These are phyloP conservation scores for Sternotherus odoratus DNA, from an alignment of 2,797 vertebrate species.

Conservation along the genomic window DNA sequence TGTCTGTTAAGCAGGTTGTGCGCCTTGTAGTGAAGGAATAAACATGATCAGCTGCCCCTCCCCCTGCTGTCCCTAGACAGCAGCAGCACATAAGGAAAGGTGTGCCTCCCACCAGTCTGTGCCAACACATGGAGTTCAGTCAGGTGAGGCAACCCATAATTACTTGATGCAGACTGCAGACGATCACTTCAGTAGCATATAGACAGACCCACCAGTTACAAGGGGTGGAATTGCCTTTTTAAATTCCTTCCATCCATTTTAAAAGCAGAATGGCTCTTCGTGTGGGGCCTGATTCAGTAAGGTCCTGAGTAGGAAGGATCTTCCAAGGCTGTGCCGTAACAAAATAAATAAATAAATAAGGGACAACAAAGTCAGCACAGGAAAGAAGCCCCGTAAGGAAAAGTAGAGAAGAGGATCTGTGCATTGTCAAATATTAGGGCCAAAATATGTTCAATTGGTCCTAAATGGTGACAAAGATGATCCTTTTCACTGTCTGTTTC, in stretches of 20 bases:
- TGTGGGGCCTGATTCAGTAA: background rate
- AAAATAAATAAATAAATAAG: background rate
- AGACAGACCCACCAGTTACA: background rate
- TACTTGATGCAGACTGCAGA: conserved; percentile 78
- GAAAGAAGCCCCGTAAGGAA: conserved; percentile 5
- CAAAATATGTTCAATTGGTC: conserved; percentile 56
- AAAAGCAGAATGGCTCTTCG: background rate
- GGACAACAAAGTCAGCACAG: conserved; percentile 24
- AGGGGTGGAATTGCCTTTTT: background rate
- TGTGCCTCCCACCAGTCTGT: conserved; percentile 77
- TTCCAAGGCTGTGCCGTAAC: background rate
- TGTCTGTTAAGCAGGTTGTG: conserved; percentile 85
- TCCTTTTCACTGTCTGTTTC: conserved; percentile 78
- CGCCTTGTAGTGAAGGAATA: conserved; percentile 78
- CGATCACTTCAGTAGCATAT: conserved; percentile 75
- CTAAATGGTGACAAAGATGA: conserved; percentile 74
- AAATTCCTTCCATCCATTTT: background rate
- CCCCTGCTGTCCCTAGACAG: conserved; percentile 51
- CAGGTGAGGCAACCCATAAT: conserved; percentile 78
- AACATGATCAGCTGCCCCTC: conserved; percentile 58
- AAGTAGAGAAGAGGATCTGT: conserved; percentile 54
- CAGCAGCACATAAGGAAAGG: conserved; percentile 30
- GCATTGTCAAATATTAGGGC: conserved; percentile 55
- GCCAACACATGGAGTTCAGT: conserved; percentile 77
- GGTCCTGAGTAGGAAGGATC: conserved; percentile 2